Evolutionary conservation across 2,797 vertebrate species (phyloP), one percentile per base, ranked within the genome.

Genomic region (Sebastes miniatus): DNA sequence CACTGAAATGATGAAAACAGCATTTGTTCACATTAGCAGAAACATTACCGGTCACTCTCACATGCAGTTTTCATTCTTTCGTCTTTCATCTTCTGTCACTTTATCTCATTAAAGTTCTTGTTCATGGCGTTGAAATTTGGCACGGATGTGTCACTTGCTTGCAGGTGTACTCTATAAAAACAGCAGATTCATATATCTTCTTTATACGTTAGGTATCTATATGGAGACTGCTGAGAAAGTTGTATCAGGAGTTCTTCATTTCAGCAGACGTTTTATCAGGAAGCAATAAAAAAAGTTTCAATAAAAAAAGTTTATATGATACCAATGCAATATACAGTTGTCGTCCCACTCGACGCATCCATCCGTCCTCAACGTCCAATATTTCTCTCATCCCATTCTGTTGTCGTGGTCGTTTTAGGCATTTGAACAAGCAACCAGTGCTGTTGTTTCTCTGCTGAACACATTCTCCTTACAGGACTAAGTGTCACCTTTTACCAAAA

Each of bases 21-120:
- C 61, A 59, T 85, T 83, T 77, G 61, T 79, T 77, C 62, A 77
- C 76, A 75, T 69, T 20, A 65, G 57, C 27, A 32, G 36, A 76
- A 76, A 66, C 80, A 80, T 68, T 56, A 36, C 10, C 61, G 54
- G 56, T 74, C 61, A 81, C n/a, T 36, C 43, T 72, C 20, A 12
- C 32, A 56, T 58, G 59, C 43, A 52, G 22, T n/a, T 61, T 56
- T 65, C 12, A 56, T 22, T 22, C 14, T 29, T 31, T 59, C 4
- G 2, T 63, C 65, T 79, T 79, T 81, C 56, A 64, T 82, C 63
- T 57, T 73, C 18, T 77, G 24, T 72, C 50, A 27, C 39, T 66
- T 16, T 24, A 59, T 58, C 64, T 34, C 27, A 56, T 75, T 77
- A n/a, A n/a, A 63, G 27, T 72, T 68, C 7, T 27, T 56, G 27